Evolutionary conservation across 1,140 invertebrate species (phyloP).

Genomic region (Agrypnia vestita): DNA sequence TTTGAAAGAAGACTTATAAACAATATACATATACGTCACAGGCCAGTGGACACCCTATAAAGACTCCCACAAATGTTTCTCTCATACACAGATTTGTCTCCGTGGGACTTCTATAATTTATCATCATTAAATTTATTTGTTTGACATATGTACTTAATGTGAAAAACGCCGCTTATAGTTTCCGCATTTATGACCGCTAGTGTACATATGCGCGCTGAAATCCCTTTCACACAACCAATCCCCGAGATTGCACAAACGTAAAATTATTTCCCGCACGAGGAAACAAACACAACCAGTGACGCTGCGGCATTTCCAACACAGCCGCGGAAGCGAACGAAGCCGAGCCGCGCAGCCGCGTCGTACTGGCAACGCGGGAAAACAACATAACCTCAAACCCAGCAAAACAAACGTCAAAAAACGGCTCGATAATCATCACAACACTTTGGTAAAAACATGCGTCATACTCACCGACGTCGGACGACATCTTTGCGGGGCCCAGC

Average conservation of each 20-base stretch:
- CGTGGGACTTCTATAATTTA: too few relatives aligned
- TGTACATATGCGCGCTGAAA: too few relatives aligned
- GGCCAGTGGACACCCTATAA: too few relatives aligned
- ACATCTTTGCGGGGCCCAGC: conserved; percentile 41
- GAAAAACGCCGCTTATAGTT: too few relatives aligned
- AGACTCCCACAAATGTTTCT: too few relatives aligned
- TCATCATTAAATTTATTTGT: too few relatives aligned
- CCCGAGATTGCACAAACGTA: not conserved
- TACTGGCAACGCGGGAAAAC: not conserved
- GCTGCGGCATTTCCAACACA: conserved; percentile 25
- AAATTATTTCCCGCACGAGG: not conserved
- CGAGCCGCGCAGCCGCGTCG: not conserved
- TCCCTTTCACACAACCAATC: not conserved
- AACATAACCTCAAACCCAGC: not conserved
- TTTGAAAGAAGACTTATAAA: too few relatives aligned
- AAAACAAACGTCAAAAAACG: not conserved
- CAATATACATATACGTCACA: too few relatives aligned
- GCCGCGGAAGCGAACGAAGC: not conserved
- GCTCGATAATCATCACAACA: not conserved
- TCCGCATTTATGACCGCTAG: too few relatives aligned
- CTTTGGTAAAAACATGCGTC: not conserved
- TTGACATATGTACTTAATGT: too few relatives aligned
- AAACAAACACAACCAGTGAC: conserved; percentile 21
- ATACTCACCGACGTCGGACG: conserved; percentile 56
- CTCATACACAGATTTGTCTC: too few relatives aligned